Percentiles rank a stretch among this genome's conserved stretches.
These are phyloP conservation scores for Pterophyllum scalare DNA, from an alignment of 2,113 vertebrate species.

Conservation along the genomic window DNA sequence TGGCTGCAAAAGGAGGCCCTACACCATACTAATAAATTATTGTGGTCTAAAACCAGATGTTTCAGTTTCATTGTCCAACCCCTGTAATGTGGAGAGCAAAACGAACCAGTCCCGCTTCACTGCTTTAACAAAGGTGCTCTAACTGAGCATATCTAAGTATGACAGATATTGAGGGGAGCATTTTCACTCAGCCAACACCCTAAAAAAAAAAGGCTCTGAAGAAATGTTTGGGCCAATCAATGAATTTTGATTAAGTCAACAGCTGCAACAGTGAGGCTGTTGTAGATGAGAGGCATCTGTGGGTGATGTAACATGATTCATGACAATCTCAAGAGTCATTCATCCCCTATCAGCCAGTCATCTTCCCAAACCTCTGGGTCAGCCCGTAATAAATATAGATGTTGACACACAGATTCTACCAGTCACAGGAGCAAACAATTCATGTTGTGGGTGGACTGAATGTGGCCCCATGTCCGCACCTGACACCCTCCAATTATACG, in stretches of 20 bases:
- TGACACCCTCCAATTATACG: slow-evolving; percentile 81
- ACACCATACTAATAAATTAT: too few relatives aligned
- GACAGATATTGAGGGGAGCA: background rate
- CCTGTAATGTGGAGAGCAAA: slow-evolving; percentile 20
- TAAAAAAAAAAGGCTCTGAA: slow-evolving; percentile 9
- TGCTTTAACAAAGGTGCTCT: slow-evolving; percentile 36
- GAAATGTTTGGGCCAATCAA: slow-evolving; percentile 60
- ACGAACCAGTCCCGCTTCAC: slow-evolving; percentile 32
- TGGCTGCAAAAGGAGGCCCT: too few relatives aligned
- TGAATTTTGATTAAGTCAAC: slow-evolving; percentile 60
- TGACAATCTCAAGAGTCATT: slow-evolving; percentile 55
- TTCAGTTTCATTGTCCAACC: too few relatives aligned
- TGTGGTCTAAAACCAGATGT: too few relatives aligned
- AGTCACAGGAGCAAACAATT: slow-evolving; percentile 64
- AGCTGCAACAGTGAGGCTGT: background rate
- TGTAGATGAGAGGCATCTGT: slow-evolving; percentile 41
- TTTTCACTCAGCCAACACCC: slow-evolving; percentile 17
- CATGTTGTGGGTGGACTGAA: slow-evolving; percentile 78
- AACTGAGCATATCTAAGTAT: slow-evolving; percentile 28
- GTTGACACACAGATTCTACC: slow-evolving; percentile 68
- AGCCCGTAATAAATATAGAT: slow-evolving; percentile 74
- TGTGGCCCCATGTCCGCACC: slow-evolving; percentile 75
- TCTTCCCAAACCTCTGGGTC: slow-evolving; percentile 64
- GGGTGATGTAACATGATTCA: slow-evolving; percentile 51
- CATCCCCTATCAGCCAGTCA: slow-evolving; percentile 49